Evolutionary conservation across 2,888 invertebrate genomes (phyloP).

Genomic region (Thumatha senex): DNA sequence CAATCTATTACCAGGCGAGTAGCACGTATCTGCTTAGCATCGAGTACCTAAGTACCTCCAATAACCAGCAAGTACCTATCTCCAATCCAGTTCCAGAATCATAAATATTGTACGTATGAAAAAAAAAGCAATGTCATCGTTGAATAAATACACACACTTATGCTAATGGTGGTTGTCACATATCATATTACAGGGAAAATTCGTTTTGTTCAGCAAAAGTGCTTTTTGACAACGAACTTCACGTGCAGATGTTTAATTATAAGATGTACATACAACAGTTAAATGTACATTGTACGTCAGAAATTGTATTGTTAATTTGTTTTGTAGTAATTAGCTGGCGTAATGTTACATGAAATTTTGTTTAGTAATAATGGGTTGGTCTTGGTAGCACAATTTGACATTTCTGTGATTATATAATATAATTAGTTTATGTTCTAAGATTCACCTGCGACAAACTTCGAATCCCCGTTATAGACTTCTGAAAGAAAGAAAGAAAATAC

Average conservation of each 20-base stretch:
- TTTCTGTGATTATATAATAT: no score
- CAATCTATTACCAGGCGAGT: no score
- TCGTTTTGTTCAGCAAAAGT: constrained; percentile 30
- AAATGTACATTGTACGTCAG: not conserved
- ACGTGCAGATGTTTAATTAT: constrained; percentile 21
- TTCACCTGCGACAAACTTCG: no score
- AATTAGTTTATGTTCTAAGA: no score
- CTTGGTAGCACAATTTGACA: no score
- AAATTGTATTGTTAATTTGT: not conserved
- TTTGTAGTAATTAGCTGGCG: not conserved
- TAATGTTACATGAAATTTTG: not conserved
- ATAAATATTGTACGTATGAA: no score
- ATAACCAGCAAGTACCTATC: no score
- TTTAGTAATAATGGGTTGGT: not conserved
- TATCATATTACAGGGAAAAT: constrained; percentile 18
- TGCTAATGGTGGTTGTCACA: constrained; percentile 20
- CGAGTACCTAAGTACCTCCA: no score
- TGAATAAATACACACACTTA: constrained; percentile 12
- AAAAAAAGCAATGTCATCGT: constrained; percentile 17
- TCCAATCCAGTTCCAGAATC: no score
- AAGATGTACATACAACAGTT: constrained; percentile 1
- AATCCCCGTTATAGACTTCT: no score
- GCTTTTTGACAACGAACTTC: constrained; percentile 30
- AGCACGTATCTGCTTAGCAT: no score
- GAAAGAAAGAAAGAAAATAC: no score